These are phyloP conservation scores for Platynereis dumerilii DNA, from an alignment of 2,888 invertebrate genomes.

Conservation along the genomic window DNA sequence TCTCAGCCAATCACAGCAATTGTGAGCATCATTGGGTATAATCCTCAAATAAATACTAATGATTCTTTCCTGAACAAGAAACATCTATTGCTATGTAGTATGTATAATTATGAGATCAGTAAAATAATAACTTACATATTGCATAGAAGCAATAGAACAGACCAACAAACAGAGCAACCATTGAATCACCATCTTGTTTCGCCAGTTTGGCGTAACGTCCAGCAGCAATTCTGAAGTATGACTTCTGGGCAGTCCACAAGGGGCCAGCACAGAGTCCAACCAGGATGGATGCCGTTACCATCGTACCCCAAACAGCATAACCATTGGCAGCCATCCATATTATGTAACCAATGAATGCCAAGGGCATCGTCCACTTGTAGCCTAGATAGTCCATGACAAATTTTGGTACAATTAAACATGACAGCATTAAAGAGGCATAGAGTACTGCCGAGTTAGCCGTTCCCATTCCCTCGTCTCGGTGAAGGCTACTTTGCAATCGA, in stretches of 20 bases:
- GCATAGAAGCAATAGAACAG: neutral
- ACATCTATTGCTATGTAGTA: no score
- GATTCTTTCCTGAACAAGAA: no score
- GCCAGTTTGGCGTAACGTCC: neutral
- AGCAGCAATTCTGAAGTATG: slow-evolving; percentile 72
- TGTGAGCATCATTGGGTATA: no score
- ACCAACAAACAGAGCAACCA: neutral
- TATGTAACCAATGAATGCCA: slow-evolving; percentile 91
- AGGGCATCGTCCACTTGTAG: slow-evolving; percentile 88
- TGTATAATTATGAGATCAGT: no score
- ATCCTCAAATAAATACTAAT: no score
- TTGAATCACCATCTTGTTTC: neutral
- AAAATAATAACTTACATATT: neutral
- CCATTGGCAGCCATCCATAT: slow-evolving; percentile 95
- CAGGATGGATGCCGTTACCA: slow-evolving; percentile 78
- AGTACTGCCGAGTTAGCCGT: slow-evolving; percentile 88
- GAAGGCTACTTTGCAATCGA: slow-evolving; percentile 83
- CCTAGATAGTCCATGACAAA: slow-evolving; percentile 42
- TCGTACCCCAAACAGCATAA: slow-evolving; percentile 72
- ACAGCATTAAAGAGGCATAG: slow-evolving; percentile 90
- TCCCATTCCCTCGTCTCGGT: slow-evolving; percentile 86
- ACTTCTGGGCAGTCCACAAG: slow-evolving; percentile 98
- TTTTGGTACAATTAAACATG: slow-evolving; percentile 83
- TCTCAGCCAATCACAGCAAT: no score
- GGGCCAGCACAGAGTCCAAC: slow-evolving; percentile 94